These are phyloP conservation scores for Cryptus armator DNA, from an alignment of 2,888 invertebrate genomes.

Conservation along the genomic window DNA sequence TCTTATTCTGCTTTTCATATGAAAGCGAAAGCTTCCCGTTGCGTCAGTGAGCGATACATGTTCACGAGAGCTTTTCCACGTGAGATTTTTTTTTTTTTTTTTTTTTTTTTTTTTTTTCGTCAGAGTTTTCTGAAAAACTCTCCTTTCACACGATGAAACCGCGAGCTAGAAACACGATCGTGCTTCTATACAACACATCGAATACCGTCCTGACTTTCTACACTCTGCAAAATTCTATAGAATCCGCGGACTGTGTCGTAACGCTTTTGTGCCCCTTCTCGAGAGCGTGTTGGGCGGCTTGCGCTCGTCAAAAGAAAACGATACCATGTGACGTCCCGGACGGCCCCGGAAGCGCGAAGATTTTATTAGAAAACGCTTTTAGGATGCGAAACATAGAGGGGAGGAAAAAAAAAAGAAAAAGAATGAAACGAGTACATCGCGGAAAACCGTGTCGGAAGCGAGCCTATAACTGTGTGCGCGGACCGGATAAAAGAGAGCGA, in stretches of 20 bases:
- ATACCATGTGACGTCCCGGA: constrained; percentile 21
- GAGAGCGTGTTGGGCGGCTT: neutral
- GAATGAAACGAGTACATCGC: constrained; percentile 39
- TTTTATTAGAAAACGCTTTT: constrained; percentile 68
- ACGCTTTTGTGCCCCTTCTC: constrained; percentile 55
- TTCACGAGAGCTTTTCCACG: constrained; percentile 51
- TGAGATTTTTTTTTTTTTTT: constrained; percentile 39
- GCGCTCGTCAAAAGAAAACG: constrained; percentile 47
- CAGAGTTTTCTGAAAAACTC: constrained; percentile 40
- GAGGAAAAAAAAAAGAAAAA: constrained; percentile 3
- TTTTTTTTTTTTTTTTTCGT: constrained; percentile 14
- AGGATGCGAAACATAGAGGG: constrained; percentile 45
- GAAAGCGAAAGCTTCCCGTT: constrained; percentile 4
- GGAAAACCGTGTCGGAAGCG: constrained; percentile 12
- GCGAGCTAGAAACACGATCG: constrained; percentile 40
- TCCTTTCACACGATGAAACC: constrained; percentile 56
- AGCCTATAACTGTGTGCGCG: constrained; percentile 10
- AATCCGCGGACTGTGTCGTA: constrained; percentile 50
- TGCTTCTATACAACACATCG: constrained; percentile 50
- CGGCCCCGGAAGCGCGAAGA: constrained; percentile 47
- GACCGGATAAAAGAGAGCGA: constrained; percentile 29
- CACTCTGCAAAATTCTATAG: constrained; percentile 40
- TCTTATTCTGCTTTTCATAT: constrained; percentile 33
- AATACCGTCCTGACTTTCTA: constrained; percentile 54
- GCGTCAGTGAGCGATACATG: constrained; percentile 42